phyloP scores from a whole-genome alignment of 2,113 vertebrate species.

The Colistium nudipinnis region DNA sequence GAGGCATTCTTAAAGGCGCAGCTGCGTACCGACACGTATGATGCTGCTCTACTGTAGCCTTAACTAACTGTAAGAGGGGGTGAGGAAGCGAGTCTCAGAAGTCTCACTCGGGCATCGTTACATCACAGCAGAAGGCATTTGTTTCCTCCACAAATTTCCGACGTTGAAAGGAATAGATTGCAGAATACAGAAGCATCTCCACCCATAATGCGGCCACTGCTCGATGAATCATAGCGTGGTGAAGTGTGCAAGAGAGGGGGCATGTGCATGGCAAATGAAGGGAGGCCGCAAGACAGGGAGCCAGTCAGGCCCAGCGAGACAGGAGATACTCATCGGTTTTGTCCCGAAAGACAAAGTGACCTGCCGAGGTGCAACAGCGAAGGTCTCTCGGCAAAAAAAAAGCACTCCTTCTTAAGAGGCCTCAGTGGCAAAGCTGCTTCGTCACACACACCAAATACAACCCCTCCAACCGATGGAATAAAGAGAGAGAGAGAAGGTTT shows the following conservation, averaged over 20 bases:
- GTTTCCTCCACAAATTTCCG: slow-evolving; percentile 12
- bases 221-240: slow-evolving; percentile 27
- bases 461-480: slow-evolving; percentile 77
- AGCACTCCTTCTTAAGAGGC: slow-evolving; percentile 80
- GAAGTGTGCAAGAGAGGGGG: slow-evolving; percentile 11
- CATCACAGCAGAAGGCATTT: slow-evolving; percentile 21
- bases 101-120: slow-evolving; percentile 36
- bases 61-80: slow-evolving; percentile 59
- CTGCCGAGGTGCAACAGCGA: slow-evolving; percentile 22
- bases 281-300: neutral
- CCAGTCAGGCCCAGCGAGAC: slow-evolving; percentile 5
- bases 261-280: neutral
- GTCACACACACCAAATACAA: slow-evolving; percentile 70
- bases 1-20: slow-evolving; percentile 82
- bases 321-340: slow-evolving; percentile 25
- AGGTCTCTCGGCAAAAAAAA: slow-evolving; percentile 66
- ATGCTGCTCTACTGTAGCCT: slow-evolving; percentile 52
- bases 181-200: slow-evolving; percentile 2
- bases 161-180: slow-evolving; percentile 15
- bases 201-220: neutral
- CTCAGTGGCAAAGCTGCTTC: slow-evolving; percentile 78
- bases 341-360: slow-evolving; percentile 26
- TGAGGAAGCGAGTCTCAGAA: slow-evolving; percentile 44
- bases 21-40: slow-evolving; percentile 38
- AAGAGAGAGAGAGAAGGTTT: slow-evolving; percentile 62